Evolutionary conservation across 2,888 invertebrate species (phyloP).

Genomic region (Pachycephus smyrnensis): DNA sequence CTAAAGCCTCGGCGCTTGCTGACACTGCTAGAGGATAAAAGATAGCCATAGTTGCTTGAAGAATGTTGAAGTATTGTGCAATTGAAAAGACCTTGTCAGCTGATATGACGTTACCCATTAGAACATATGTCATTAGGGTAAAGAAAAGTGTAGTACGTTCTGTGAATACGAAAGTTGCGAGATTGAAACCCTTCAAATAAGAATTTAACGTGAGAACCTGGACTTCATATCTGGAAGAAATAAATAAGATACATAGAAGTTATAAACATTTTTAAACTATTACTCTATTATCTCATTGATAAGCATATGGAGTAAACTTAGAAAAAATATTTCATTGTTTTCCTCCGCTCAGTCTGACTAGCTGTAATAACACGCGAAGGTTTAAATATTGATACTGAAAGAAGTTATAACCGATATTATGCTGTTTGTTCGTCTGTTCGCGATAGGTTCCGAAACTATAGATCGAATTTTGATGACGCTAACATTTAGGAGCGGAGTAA

Average conservation of each 20-base stretch:
- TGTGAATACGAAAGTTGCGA: conserved; percentile 80
- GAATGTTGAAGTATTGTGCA: conserved; percentile 81
- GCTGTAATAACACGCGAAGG: no score
- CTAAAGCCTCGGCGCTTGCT: conserved; percentile 73
- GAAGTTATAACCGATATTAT: no score
- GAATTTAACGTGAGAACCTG: conserved; percentile 75
- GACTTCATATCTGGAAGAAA: conserved; percentile 75
- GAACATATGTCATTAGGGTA: conserved; percentile 81
- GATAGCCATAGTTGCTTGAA: conserved; percentile 77
- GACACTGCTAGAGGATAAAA: conserved; percentile 74
- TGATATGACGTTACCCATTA: conserved; percentile 70
- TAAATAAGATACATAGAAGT: conserved; percentile 9
- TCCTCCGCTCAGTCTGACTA: no score
- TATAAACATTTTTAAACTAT: conserved; percentile 9
- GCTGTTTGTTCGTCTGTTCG: no score
- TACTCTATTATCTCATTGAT: neutral
- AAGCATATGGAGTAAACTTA: no score
- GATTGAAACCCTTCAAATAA: conserved; percentile 75
- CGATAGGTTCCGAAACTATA: no score
- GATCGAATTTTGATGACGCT: no score
- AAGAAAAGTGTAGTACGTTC: conserved; percentile 87
- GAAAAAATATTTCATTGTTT: no score
- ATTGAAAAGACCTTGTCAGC: conserved; percentile 81
- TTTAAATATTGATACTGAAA: no score
- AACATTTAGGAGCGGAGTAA: no score